Evolutionary conservation across 2,113 vertebrate genomes (phyloP).

Genomic region (Rhipidura dahli): DNA sequence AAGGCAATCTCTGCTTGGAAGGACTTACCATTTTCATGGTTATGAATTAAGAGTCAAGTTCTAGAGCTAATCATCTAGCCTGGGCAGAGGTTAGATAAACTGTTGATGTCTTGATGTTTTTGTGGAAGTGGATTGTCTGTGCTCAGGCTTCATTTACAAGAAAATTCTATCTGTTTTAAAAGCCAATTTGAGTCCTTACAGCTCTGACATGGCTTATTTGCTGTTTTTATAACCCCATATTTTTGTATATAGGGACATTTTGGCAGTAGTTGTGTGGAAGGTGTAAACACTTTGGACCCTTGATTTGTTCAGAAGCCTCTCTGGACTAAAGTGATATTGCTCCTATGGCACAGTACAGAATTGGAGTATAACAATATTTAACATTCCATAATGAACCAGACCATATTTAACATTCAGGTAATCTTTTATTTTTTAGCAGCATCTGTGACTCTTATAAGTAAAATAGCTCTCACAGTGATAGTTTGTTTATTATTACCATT

Average conservation of each 20-base stretch:
- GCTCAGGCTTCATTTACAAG: background rate
- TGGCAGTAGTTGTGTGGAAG: background rate
- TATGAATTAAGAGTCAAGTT: background rate
- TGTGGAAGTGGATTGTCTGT: background rate
- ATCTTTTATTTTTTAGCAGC: constrained; percentile 24
- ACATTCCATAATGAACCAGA: background rate
- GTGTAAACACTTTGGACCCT: background rate
- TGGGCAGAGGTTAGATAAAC: background rate
- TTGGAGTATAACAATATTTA: background rate
- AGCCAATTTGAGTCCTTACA: background rate
- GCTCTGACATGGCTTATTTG: background rate
- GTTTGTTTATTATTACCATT: background rate
- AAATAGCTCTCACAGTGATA: constrained; percentile 47
- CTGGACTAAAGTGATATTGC: background rate
- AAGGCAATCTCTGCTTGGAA: background rate
- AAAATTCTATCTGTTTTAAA: background rate
- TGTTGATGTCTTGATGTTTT: background rate
- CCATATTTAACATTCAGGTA: background rate
- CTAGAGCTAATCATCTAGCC: background rate
- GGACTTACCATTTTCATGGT: background rate
- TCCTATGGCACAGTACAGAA: background rate
- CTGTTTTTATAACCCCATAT: background rate
- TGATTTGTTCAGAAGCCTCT: background rate
- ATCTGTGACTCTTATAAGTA: constrained; percentile 35
- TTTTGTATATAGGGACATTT: background rate